Evolutionary conservation across 2,888 invertebrate genomes (phyloP).

Genomic region (Amiota minor): DNA sequence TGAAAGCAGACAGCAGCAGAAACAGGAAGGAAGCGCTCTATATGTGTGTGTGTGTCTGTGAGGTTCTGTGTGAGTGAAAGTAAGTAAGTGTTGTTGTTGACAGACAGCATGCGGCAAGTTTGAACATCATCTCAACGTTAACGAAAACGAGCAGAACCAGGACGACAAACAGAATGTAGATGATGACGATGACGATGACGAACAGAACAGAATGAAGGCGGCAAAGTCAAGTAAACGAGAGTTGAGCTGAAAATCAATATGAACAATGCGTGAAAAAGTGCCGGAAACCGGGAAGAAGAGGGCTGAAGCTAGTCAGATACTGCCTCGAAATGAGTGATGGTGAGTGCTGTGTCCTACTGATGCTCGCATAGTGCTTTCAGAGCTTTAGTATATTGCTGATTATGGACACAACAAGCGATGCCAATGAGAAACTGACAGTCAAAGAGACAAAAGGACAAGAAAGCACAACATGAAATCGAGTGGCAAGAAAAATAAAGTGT

Average conservation of each 20-base stretch:
- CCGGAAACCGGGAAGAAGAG: slow-evolving; percentile 32
- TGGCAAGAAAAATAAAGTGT: slow-evolving; percentile 13
- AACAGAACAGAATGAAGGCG: not conserved
- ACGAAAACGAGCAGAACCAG: no score
- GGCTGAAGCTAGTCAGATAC: slow-evolving; percentile 3
- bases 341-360: slow-evolving; percentile 29
- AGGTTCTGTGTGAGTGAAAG: no score
- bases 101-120: no score
- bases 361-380: not conserved
- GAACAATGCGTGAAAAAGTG: slow-evolving; percentile 34
- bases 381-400: not conserved
- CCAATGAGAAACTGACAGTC: slow-evolving; percentile 8
- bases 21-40: no score
- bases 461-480: slow-evolving; percentile 23
- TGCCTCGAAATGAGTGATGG: slow-evolving; percentile 8
- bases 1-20: no score
- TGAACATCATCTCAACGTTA: no score
- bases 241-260: slow-evolving; percentile 25
- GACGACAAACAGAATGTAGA: no score
- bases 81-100: no score
- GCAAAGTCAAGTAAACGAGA: not conserved
- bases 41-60: no score
- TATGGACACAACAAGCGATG: slow-evolving; percentile 13
- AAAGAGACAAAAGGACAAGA: no score
- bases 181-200: not conserved